phyloP scores from a whole-genome alignment of 2,113 vertebrate genomes.

The Polypterus bichir region DNA sequence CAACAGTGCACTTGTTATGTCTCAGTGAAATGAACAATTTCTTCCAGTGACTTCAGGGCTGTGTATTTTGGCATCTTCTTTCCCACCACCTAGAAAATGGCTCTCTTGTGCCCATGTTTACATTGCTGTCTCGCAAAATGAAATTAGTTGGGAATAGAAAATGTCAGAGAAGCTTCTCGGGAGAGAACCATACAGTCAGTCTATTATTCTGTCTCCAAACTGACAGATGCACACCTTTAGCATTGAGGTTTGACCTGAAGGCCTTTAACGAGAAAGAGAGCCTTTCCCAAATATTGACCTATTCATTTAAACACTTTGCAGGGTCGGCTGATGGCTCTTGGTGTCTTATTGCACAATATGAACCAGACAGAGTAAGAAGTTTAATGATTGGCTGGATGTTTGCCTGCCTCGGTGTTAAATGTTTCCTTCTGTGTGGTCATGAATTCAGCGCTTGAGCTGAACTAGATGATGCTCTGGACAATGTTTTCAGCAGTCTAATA shows the following conservation, averaged over 20 bases:
- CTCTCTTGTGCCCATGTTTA: background rate
- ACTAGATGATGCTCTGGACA: no score
- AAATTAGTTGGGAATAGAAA: constrained; percentile 11
- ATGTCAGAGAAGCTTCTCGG: constrained; percentile 6
- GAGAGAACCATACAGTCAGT: background rate
- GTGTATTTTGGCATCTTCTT: constrained; percentile 3
- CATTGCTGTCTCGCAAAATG: constrained; percentile 1
- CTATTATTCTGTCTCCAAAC: background rate
- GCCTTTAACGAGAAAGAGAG: background rate
- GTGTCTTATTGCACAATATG: background rate
- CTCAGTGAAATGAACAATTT: constrained; percentile 4
- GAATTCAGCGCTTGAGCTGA: no score
- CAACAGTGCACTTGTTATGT: constrained; percentile 1
- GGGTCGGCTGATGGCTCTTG: background rate
- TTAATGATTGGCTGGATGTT: no score
- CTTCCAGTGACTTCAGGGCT: constrained; percentile 10
- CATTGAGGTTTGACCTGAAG: no score
- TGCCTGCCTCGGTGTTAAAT: no score
- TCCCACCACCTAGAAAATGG: background rate
- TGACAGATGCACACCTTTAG: no score
- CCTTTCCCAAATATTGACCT: constrained; percentile 1
- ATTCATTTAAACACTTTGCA: no score
- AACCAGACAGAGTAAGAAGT: no score
- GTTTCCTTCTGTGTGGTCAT: no score
- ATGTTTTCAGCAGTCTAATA: no score